Conservation (phyloP, 2,797 vertebrate species). For the Falco concolor region DNA sequence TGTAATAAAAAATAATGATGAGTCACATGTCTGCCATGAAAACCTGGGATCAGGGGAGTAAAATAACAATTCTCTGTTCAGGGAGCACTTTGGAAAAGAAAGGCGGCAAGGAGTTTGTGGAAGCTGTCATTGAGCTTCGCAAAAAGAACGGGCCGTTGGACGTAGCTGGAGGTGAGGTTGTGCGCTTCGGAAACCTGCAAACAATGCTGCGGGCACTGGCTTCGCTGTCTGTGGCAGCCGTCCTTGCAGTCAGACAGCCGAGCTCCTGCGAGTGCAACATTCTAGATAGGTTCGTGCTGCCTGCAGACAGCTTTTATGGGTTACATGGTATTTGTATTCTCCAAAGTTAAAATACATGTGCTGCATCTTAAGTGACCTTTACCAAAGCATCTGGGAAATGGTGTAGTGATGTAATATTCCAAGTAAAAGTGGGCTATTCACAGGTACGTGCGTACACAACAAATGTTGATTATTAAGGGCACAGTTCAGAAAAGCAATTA, state of each 20-base stretch:
- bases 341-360: background rate
- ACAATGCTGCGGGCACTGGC: fast-evolving
- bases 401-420: background rate
- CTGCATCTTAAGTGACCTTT: background rate
- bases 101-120: conserved; percentile 92
- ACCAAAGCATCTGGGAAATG: background rate
- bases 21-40: background rate
- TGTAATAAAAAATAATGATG: conserved; percentile 4
- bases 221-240: background rate
- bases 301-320: background rate
- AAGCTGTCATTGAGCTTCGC: conserved; percentile 88
- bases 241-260: background rate
- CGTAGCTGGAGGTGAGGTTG: conserved; percentile 88
- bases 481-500: background rate
- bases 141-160: conserved; percentile 96
- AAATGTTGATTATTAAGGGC: background rate
- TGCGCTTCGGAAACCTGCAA: background rate
- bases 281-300: background rate
- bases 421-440: background rate
- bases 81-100: conserved; percentile 95
- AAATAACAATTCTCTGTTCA: conserved; percentile 71
- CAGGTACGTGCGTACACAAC: fast-evolving
- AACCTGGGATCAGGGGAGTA: background rate
- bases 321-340: fast-evolving
- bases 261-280: fast-evolving